Conservation (phyloP, 2,888 invertebrate genomes). For the Thymelicus acteon region DNA sequence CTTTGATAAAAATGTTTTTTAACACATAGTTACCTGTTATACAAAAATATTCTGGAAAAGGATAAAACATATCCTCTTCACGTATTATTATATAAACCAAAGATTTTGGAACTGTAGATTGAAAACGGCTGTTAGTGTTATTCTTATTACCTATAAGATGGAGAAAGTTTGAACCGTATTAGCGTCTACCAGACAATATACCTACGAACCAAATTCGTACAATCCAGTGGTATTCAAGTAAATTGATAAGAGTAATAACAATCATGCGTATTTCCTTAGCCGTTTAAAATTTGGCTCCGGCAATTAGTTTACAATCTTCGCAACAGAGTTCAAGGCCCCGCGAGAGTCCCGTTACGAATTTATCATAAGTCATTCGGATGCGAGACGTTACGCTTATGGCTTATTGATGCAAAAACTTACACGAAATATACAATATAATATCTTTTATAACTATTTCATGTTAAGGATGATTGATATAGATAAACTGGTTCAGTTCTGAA, state of each 20-base stretch:
- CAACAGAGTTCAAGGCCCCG: slow-evolving; percentile 43
- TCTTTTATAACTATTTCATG: neutral
- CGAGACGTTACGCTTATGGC: slow-evolving; percentile 38
- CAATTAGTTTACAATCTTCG: slow-evolving; percentile 31
- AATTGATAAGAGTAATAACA: slow-evolving; percentile 31
- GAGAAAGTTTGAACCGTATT: neutral
- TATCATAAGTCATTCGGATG: slow-evolving; percentile 28
- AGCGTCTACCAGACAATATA: neutral
- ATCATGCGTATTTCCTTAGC: slow-evolving; percentile 29
- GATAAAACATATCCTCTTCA: no score
- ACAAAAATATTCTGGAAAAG: no score
- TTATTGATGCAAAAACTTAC: slow-evolving; percentile 38
- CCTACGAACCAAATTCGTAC: neutral
- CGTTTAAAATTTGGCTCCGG: slow-evolving; percentile 26
- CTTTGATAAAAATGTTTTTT: no score
- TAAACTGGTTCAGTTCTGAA: neutral
- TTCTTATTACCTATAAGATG: neutral
- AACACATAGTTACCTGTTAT: no score
- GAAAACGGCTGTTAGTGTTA: neutral
- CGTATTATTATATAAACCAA: no score
- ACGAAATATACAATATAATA: neutral
- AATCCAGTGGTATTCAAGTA: neutral
- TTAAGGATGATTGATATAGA: neutral
- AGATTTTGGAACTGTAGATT: no score
- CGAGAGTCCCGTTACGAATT: slow-evolving; percentile 42